Base-by-base conservation (phyloP, 2,888 invertebrate genomes). In the Rhorus exstirpatorius region DNA sequence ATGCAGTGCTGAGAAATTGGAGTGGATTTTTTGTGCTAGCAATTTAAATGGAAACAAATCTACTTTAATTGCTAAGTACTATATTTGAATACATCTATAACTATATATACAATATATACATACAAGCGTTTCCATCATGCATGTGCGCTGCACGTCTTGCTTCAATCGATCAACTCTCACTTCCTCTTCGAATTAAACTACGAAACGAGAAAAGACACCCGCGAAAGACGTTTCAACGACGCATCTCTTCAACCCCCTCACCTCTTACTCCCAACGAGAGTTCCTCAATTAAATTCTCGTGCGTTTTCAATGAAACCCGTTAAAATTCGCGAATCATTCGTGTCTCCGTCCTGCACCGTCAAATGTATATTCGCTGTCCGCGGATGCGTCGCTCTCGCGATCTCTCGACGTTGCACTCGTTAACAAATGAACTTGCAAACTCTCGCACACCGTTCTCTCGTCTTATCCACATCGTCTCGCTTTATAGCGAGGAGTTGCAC, bases 341-440 rank as follows among this genome's bases (percentile, higher is more conserved):
- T 35, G 35, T 58, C 2, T 71, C 6, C 49, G 67, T 12, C 14
- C 51, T n/a, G 19, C 41, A 10, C 17, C 8, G 2, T 35, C 4
- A 31, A 3, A 58, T 60, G 35, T 49, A 46, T 61, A 55, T 31
- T 19, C 31, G 1, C 12, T 24, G 51, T 68, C 51, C 38, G n/a
- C n/a, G 31, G 49, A 68, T 61, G 35, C 46, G 61, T 70, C 75
- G 17, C 60, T 67, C 60, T 67, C 60, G 53, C 68, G 46, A 70
- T 75, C 75, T 75, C 26, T 10, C 53, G 53, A 49, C 61, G 60
- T 61, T 49, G 46, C 61, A 61, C 51, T 80, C 63, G 55, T 55
- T 80, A 80, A 63, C 70, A 75, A 75, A 70, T 75, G 75, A 80
- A 75, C 75, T 75, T 80, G 41, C 46, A 17, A 76, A 76, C 80